These are phyloP conservation scores for Aphis gossypii DNA, from an alignment of 1,140 invertebrate genomes.

Conservation along the genomic window DNA sequence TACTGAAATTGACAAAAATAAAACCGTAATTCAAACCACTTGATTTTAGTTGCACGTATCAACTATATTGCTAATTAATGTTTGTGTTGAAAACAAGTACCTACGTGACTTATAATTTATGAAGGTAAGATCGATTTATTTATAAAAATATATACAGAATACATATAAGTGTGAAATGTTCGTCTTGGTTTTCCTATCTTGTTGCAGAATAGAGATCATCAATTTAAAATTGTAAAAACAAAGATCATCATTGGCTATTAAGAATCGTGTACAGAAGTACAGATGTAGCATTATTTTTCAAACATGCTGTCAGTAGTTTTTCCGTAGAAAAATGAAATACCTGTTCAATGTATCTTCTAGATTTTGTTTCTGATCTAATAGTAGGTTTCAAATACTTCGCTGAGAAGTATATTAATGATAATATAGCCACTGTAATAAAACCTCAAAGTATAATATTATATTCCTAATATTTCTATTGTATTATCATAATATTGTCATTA, in stretches of 20 bases:
- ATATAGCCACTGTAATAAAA: no score
- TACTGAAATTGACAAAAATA: background rate
- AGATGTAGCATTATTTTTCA: background rate
- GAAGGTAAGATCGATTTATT: background rate
- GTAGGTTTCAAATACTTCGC: background rate
- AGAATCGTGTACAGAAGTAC: background rate
- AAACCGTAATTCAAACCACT: background rate
- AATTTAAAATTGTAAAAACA: background rate
- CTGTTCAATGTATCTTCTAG: background rate
- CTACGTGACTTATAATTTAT: background rate
- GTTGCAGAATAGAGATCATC: background rate
- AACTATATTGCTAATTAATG: background rate
- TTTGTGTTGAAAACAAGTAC: background rate
- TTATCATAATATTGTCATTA: no score
- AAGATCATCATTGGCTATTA: background rate
- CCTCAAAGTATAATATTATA: no score
- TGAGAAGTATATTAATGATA: background rate
- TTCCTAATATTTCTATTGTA: no score
- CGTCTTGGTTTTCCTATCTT: background rate
- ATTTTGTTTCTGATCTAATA: background rate
- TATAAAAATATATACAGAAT: background rate
- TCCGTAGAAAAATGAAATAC: background rate
- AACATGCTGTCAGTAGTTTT: background rate
- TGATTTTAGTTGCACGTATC: background rate
- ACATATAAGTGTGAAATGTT: background rate